Conservation (phyloP, 1,140 invertebrate genomes). For the Rhopalosiphum maidis region DNA sequence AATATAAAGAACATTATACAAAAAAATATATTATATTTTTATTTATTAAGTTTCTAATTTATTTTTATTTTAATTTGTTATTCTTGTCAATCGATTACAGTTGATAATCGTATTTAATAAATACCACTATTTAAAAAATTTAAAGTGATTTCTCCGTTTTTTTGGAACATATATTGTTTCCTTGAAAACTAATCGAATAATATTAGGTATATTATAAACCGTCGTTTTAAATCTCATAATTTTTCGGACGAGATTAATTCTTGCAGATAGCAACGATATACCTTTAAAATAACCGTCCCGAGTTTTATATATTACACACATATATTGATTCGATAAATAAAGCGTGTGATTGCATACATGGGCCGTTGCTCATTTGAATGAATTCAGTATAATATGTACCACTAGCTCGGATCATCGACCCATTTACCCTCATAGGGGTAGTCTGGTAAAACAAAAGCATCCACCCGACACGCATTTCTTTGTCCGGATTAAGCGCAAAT, state of each 20-base stretch:
- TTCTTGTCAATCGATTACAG: no score
- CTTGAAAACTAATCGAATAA: background rate
- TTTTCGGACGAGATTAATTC: background rate
- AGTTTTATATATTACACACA: background rate
- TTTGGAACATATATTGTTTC: no score
- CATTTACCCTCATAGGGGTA: background rate
- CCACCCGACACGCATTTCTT: background rate
- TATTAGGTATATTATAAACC: background rate
- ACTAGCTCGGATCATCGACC: background rate
- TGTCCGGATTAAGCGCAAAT: slow-evolving; percentile 50
- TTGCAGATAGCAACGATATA: background rate
- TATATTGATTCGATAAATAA: background rate
- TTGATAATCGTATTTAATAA: no score
- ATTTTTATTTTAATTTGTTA: no score
- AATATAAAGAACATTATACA: no score
- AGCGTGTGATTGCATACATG: slow-evolving; percentile 1
- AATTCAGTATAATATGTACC: background rate
- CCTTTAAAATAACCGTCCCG: background rate
- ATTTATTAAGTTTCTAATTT: no score
- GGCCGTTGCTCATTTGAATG: background rate
- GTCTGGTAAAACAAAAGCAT: slow-evolving; percentile 43
- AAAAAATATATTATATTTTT: no score
- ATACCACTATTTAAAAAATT: no score
- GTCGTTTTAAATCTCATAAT: background rate
- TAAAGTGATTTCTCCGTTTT: no score